Base-by-base conservation (phyloP, 2,888 invertebrate genomes). In the Stegophylla sp. region DNA sequence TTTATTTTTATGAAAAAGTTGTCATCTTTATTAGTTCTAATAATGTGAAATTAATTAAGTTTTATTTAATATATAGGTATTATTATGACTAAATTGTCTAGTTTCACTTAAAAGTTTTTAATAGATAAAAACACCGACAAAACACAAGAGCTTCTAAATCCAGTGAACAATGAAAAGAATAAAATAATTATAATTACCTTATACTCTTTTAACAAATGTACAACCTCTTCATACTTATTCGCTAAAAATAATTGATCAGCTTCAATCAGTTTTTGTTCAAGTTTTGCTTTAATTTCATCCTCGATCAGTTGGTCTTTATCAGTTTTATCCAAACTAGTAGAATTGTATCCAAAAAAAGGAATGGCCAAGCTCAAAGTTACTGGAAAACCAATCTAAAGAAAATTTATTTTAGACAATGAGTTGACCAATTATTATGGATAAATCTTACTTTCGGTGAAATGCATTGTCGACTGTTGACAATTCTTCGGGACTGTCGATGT, bases 191-290 rank as follows among this genome's bases (percentile, higher is more conserved):
- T 63, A 69, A 43, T 67, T 28, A 82, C 82, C 53, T 82, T 71
- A 48, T 51, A 61, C 7, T 71, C 71, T 23, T 64, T 77, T 7
- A 82, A 63, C 26, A 82, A 5, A 41, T 12, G 12, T 15, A 76
- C 63, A 17, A 76, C 76, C 3, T 82, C 82, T 7, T 82, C 82
- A 71, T 63, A 82, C 28, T 82, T 75, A 1, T 82, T 69, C 1
- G n/a, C 71, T 12, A 77, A 51, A 23, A 82, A 82, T 1, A 82
- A 43, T 5, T 79, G 59, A 61, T 82, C 82, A 0, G 82, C 59
- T 79, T 82, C 45, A 9, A 45, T 34, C 5, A 82, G n/a, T 61
- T 79, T 79, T 61, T 79, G 48, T 7, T 61, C 17, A 9, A 79
- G 28, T 0, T 45, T 10, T 15, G n/a, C 0, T 61, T 61, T 41